Evolutionary conservation across 1,140 invertebrate species (phyloP), one percentile per base, ranked within the genome.

Genomic region (Arion vulgaris): DNA sequence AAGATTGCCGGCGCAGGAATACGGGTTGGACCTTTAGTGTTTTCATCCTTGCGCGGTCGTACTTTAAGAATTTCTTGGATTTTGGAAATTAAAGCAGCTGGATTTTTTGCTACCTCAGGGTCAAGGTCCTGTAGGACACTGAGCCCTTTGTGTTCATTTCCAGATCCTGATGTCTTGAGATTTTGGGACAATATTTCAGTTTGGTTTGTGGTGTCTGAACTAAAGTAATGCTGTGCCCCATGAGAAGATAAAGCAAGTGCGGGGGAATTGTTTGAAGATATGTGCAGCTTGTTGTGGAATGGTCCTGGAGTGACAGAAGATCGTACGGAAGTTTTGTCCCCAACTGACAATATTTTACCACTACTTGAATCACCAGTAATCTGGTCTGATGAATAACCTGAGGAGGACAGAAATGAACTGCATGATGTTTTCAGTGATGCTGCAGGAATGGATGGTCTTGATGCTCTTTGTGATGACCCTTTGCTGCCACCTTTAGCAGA

Each of bases 61-160:
- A 88, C 84, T 81, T 89, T 87, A 19, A 89, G 82, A 69, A 90
- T 87, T 83, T 90, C 88, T 79, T 90, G 89, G 32, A 90, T 86
- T 85, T 90, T 89, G 34, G 85, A 87, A 26, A 89, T 84, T 62
- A 90, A 69, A 41, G 85, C 84, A 26, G 73, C 81, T 7, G 87
- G 85, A 68, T 86, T 85, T 51, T 85, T 83, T 13, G 71, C 81
- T 11, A 83, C 68, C 34, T 85, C 83, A 38, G 84, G 74, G 41
- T 84, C 82, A 36, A 83, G 81, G 74, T 71, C 69, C 36, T 79
- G 72, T 19, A 81, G 39, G 36, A 53, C 19, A 39, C 39, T 36
- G 13, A 39, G 34, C 9, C 49, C 69, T 62, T 81, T 83, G 11
- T 85, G 84, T 15, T 83, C 86, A 26, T 84, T 83, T 45, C 80